Evolutionary conservation across 2,113 vertebrate genomes (phyloP), one percentile per base, ranked within the genome.

Genomic region (Dinomys branickii): DNA sequence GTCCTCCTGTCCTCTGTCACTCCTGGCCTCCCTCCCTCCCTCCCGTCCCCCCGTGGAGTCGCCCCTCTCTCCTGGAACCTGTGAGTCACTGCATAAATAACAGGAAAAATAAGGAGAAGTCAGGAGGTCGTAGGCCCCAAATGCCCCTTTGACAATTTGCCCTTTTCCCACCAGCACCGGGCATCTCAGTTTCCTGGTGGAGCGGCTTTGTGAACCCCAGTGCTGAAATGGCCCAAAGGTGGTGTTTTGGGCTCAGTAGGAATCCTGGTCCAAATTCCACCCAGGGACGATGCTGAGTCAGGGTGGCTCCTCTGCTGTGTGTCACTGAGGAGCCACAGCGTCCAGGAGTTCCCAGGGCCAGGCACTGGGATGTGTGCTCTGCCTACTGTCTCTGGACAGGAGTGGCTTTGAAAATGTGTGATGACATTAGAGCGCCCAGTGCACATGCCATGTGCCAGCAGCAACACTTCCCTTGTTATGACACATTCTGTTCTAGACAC

Each of bases 21-120:
- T 86, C 91, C 58, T 33, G 11, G 75, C 44, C 56, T 83, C 83
- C 80, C 44, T 80, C 75, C 93, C 90, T 81, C 56, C 85, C 92
- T 69, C 90, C 35, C 26, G 6, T 11, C 65, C 78, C 84, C 44
- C 38, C 44, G 44, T 9, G 6, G 38, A 78, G 50, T 80, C 50
- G 1, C 77, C 77, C 77, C 77, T 35, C 47, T 54, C 50, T 54
- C 80, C n/a, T 61, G 22, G 90, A 90, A 94, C 96, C 94, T 97
- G 96, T 96, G 95, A 96, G 86, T 97, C 97, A 97, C 97, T 96
- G 73, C 87, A 94, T 75, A 95, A 96, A 97, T 96, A 97, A 94
- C 88, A 94, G 77, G 94, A 87, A 96, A 97, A 97, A 82, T 92
- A 87, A 96, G 80, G 80, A 95, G 94, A 78, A 91, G 96, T 91